Percentiles rank a stretch among this genome's conserved stretches.
These are phyloP conservation scores for Drosophila watanabei DNA, from an alignment of 1,140 invertebrate species.

Conservation along the genomic window DNA sequence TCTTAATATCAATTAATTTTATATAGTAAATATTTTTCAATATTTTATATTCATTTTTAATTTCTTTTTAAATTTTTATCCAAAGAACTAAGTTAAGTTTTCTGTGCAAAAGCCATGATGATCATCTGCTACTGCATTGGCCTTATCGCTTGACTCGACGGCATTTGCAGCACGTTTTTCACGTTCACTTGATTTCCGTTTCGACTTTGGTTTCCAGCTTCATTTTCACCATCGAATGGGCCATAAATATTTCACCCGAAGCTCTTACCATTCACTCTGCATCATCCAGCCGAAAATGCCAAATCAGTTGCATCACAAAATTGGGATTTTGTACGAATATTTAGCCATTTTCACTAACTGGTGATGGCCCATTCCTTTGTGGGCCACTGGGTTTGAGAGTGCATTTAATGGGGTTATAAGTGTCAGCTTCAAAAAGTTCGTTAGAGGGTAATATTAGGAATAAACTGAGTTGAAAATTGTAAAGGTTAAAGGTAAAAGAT, in stretches of 20 bases:
- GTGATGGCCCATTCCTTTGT: slow-evolving; percentile 24
- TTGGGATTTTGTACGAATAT: slow-evolving; percentile 16
- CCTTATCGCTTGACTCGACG: slow-evolving; percentile 36
- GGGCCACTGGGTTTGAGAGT: slow-evolving; percentile 16
- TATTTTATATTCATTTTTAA: neutral
- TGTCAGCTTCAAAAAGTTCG: neutral
- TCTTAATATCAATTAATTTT: neutral
- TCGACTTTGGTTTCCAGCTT: slow-evolving; percentile 44
- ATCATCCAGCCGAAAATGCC: slow-evolving; percentile 47
- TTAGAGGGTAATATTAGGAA: neutral
- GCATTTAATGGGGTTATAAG: slow-evolving; percentile 12
- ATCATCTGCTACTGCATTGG: slow-evolving; percentile 32
- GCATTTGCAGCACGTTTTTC: slow-evolving; percentile 65
- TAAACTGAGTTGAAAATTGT: neutral
- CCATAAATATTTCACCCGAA: slow-evolving; percentile 60
- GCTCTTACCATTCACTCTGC: slow-evolving; percentile 52
- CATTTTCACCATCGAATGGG: slow-evolving; percentile 60
- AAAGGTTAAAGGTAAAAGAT: no score
- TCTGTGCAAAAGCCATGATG: slow-evolving; percentile 11
- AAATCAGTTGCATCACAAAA: slow-evolving; percentile 56
- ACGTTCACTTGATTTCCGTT: slow-evolving; percentile 78
- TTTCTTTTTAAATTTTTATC: neutral
- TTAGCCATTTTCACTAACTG: slow-evolving; percentile 34
- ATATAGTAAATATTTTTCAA: no score
- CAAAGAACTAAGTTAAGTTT: neutral